Conservation (phyloP, 2,888 invertebrate species). For the Punctoribates punctum region DNA sequence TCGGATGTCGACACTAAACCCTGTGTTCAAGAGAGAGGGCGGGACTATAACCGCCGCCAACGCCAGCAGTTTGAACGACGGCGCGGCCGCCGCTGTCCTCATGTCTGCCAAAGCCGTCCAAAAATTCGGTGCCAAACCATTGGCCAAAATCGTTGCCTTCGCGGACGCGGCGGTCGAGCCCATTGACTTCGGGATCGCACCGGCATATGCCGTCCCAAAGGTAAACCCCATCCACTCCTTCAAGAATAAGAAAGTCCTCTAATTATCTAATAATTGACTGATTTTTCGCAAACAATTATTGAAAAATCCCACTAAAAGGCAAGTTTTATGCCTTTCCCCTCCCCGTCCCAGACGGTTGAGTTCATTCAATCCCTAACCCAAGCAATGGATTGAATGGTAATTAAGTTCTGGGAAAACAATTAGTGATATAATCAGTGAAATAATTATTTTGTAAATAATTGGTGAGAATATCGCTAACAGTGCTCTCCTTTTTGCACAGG, state of each 20-base stretch:
- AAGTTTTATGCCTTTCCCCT: too few species aligned
- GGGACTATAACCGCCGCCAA: conserved; percentile 87
- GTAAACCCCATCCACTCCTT: neutral
- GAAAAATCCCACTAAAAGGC: too few species aligned
- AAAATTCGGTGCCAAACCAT: conserved; percentile 72
- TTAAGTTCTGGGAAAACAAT: too few species aligned
- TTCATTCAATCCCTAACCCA: too few species aligned
- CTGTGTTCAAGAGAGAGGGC: conserved; percentile 82
- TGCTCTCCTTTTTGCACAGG: too few species aligned
- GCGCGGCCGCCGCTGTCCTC: conserved; percentile 86
- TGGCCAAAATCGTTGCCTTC: conserved; percentile 87
- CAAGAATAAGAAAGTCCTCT: conserved; percentile 83
- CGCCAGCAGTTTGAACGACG: conserved; percentile 88
- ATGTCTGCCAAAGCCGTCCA: conserved; percentile 87
- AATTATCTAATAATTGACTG: conserved; percentile 52
- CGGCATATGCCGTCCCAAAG: too few species aligned
- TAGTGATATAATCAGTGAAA: too few species aligned
- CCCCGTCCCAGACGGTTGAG: too few species aligned
- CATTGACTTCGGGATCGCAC: neutral
- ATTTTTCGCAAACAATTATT: too few species aligned
- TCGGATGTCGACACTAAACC: conserved; percentile 73
- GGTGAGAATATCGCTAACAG: too few species aligned
- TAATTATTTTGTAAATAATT: too few species aligned
- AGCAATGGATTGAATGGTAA: too few species aligned
- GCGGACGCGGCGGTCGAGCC: conserved; percentile 94